Conservation (phyloP, 2,797 vertebrate genomes). For the Periparus ater region DNA sequence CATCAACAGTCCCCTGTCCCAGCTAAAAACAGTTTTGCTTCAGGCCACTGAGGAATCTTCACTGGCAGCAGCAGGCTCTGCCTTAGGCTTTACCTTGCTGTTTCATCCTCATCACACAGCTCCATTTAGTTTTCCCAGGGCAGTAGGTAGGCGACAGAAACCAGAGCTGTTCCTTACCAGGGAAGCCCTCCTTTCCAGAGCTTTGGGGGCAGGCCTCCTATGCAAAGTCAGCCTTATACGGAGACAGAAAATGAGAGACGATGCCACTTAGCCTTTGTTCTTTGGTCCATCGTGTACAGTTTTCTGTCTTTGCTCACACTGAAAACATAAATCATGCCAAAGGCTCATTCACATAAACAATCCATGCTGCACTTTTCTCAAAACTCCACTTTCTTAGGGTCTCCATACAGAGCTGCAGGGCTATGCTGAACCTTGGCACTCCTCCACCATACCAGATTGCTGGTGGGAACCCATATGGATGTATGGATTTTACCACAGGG, state of each 20-base stretch:
- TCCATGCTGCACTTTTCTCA: not conserved
- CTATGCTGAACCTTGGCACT: not conserved
- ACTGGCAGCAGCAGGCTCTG: not conserved
- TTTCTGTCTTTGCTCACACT: not conserved
- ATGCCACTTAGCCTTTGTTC: not conserved
- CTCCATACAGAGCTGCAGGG: not conserved
- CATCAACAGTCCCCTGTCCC: conserved; percentile 21
- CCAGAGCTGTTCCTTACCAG: not conserved
- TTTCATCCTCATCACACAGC: conserved; percentile 18
- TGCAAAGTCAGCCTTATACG: not conserved
- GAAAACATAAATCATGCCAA: not conserved
- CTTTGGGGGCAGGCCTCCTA: not conserved
- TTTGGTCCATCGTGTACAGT: not conserved
- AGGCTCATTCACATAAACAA: not conserved
- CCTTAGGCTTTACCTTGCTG: not conserved
- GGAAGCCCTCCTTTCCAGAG: not conserved
- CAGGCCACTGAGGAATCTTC: not conserved
- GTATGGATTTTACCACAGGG: not conserved
- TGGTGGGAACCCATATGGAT: not conserved
- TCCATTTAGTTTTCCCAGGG: conserved; percentile 23
- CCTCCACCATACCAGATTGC: not conserved
- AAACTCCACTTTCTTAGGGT: not conserved
- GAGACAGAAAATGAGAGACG: not conserved
- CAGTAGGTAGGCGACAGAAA: not conserved
- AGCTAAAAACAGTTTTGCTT: conserved; percentile 45